These are phyloP conservation scores for Allophyes oxyacanthae DNA, from an alignment of 2,888 invertebrate species.

Conservation along the genomic window DNA sequence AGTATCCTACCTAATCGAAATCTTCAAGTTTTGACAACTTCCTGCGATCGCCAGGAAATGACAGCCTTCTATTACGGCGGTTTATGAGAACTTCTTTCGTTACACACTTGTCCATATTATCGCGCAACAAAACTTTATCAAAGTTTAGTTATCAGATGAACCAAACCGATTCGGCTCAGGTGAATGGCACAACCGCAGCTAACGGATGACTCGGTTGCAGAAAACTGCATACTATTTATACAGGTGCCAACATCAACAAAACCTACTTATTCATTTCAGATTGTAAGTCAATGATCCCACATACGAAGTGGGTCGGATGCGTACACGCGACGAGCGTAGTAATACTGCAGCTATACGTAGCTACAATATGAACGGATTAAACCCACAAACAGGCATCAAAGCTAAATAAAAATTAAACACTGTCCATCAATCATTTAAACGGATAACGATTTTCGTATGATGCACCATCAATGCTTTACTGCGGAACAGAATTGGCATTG, in stretches of 20 bases:
- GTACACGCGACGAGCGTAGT: constrained; percentile 30
- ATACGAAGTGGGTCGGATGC: constrained; percentile 48
- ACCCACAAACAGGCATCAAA: not conserved
- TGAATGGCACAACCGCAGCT: constrained; percentile 26
- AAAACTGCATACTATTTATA: constrained; percentile 49
- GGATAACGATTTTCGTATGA: constrained; percentile 13
- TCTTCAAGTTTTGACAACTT: too few relatives aligned
- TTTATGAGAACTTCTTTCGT: too few relatives aligned
- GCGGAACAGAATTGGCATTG: constrained; percentile 21
- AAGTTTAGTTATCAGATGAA: too few relatives aligned
- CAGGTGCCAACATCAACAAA: constrained; percentile 57
- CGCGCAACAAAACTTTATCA: too few relatives aligned
- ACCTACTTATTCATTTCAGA: constrained; percentile 53
- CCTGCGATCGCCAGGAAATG: too few relatives aligned
- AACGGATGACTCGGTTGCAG: constrained; percentile 29
- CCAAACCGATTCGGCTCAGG: not conserved
- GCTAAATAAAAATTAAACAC: not conserved
- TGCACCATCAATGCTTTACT: constrained; percentile 23
- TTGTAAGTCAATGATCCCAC: constrained; percentile 59
- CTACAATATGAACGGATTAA: constrained; percentile 8
- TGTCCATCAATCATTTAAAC: constrained; percentile 6
- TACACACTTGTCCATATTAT: too few relatives aligned
- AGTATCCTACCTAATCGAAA: too few relatives aligned
- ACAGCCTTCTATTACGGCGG: too few relatives aligned
- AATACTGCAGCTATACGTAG: not conserved